Conservation (phyloP, 2,113 vertebrate species). For the Haemorhous mexicanus region DNA sequence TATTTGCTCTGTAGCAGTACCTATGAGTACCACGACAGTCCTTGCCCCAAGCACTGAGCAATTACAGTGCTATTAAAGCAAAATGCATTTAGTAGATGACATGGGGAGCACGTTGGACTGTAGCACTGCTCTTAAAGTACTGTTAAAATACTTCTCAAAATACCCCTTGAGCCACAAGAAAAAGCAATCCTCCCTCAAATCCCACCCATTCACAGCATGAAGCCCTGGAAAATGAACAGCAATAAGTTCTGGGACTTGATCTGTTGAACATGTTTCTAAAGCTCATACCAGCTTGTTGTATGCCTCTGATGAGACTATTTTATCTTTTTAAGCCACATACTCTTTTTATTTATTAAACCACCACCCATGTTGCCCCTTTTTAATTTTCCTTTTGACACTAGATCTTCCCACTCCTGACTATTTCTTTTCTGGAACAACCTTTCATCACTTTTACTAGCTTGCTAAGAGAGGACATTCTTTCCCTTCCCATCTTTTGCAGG, state of each 20-base stretch:
- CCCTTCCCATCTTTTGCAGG: background rate
- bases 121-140: background rate
- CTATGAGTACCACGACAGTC: background rate
- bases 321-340: background rate
- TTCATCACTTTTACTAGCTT: background rate
- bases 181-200: background rate
- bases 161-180: background rate
- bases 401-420: background rate
- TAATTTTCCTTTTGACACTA: background rate
- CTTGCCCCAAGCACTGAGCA: background rate
- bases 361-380: background rate
- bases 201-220: background rate
- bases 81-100: background rate
- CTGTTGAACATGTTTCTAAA: background rate
- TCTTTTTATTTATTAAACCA: background rate
- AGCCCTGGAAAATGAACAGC: background rate
- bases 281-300: background rate
- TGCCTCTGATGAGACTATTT: background rate
- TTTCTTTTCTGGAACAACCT: background rate
- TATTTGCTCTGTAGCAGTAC: conserved; percentile 7
- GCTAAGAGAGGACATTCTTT: background rate
- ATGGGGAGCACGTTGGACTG: background rate
- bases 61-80: conserved; percentile 13
- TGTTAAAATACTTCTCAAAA: background rate
- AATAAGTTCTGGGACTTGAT: background rate